Evolutionary conservation across 1,140 invertebrate species (phyloP), one percentile per base, ranked within the genome.

Genomic region (Sycophaga agraensis): DNA sequence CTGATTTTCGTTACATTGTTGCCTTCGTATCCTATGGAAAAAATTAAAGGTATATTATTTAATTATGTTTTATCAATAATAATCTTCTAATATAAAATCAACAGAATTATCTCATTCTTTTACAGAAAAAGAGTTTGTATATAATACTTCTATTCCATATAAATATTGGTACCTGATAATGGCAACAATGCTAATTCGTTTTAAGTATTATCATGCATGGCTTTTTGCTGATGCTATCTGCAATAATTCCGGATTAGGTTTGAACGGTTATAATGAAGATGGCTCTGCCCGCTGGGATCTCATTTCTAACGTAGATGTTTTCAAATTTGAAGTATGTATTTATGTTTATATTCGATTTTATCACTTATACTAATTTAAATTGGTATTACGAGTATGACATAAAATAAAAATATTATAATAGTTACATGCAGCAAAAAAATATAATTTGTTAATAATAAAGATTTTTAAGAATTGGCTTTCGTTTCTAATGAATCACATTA

Each of bases 131-230:
- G 84, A 87, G 39, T 93, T 90, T 73, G 67, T 92, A 7, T 68
- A 85, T 14, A 80, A 84, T 35, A 85, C 84, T 14, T 82, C 81
- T 11, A 75, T 89, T 21, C 28, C 83, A 6, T 88, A 89, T 65
- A 87, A 90, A 75, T 79, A 90, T 26, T 86, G 89, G 82, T 97
- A 91, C 79, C 83, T 95, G 59, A 85, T 90, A 68, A 78, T 92
- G 37, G 84, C 87, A 17, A 92, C 92, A 24, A 85, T 91, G 65
- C 80, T 91, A 35, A 87, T 89, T 58, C 86, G 94, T 60, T 90
- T 90, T 73, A 97, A 97, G 80, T 98, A 98, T 82, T 98, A 98
- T 80, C 93, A 96, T 75, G 97, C 95, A 4, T 99, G 96, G 96
- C 84, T 93, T 34, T 82, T 98, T 45, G 93, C 92, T 9, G 96